phyloP scores from a whole-genome alignment of 2,888 invertebrate species.

The Sylvicola fuscatus region DNA sequence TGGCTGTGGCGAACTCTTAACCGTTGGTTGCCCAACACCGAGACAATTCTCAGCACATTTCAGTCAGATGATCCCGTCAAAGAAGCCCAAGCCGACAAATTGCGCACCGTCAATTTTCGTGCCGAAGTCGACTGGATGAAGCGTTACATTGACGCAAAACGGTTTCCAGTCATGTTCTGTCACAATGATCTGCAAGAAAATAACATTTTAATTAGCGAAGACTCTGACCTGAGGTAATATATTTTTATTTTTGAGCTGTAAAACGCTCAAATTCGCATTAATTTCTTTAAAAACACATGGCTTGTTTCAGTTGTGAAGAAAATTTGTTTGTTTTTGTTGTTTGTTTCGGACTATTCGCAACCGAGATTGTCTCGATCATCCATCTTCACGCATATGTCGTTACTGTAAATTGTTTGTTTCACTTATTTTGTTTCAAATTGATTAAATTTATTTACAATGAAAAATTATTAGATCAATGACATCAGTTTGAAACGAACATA shows the following conservation, averaged over 20 bases:
- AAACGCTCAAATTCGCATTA: too few species aligned
- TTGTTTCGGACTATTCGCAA: too few species aligned
- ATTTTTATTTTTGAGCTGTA: background rate
- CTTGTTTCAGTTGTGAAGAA: too few species aligned
- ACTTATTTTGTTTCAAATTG: too few species aligned
- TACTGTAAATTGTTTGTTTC: too few species aligned
- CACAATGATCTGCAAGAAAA: slow-evolving; percentile 92
- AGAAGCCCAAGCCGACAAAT: slow-evolving; percentile 10
- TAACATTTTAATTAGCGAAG: slow-evolving; percentile 32
- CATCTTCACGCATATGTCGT: too few species aligned
- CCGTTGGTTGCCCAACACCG: slow-evolving; percentile 46
- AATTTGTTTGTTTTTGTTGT: too few species aligned
- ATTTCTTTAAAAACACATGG: too few species aligned
- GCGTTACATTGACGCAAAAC: slow-evolving; percentile 32
- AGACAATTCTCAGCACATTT: slow-evolving; percentile 22
- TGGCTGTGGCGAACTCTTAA: slow-evolving; percentile 87
- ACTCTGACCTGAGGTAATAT: slow-evolving; percentile 1
- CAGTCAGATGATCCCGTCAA: slow-evolving; percentile 6
- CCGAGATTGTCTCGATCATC: too few species aligned
- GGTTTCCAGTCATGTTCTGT: slow-evolving; percentile 76
- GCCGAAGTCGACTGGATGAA: slow-evolving; percentile 52
- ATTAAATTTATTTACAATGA: too few species aligned
- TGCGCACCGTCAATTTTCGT: slow-evolving; percentile 34
- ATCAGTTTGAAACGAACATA: too few species aligned
- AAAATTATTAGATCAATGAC: too few species aligned